Base-by-base conservation (phyloP, 2,797 vertebrate species). In the Corythornis leucogaster region DNA sequence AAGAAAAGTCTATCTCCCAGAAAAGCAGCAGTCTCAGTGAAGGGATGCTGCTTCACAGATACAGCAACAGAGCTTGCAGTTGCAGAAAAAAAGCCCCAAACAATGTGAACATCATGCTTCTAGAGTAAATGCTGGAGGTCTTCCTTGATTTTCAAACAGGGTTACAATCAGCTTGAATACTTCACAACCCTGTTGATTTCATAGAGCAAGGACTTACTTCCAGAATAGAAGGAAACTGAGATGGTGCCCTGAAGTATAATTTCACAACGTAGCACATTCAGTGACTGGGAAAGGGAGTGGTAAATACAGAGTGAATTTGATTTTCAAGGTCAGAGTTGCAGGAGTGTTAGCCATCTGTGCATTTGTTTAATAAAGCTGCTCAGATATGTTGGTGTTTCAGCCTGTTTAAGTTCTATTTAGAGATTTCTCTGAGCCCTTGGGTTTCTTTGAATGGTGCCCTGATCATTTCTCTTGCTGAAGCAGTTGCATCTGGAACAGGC, bases 271-370 rank as follows among this genome's bases (percentile, higher is more conserved):
- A 17, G n/a, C n/a, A 17, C 10, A 26, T 70, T 90, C 45, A 66
- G 35, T 55, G 38, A 30, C 4, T 35, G 79, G 33, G 71, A 77
- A 71, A 80, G 15, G 28, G 64, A 64, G 38, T 21, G 6, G 13
- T 77, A 66, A 85, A 71, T 51, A 80, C 80, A 54, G 45, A 54
- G 22, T 75, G 67, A 71, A 18, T 78, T 89, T 80, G 79, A 15
- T 80, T 87, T 68, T 89, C 91, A 95, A 95, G 92, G 91, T 85
- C 87, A 80, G 81, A 42, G 35, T 53, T 91, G 51, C 64, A 54
- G 63, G 43, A 77, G 53, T 51, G 62, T 87, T 75, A 48, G 38
- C 78, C 78, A 85, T 89, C 80, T 96, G 80, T 88, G 58, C 46
- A 15, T 59, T 85, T 89, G 62, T 93, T 92, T 78, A 85, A 87